phyloP scores from a whole-genome alignment of 2,888 invertebrate species.

The Dryocosmus kuriphilus region DNA sequence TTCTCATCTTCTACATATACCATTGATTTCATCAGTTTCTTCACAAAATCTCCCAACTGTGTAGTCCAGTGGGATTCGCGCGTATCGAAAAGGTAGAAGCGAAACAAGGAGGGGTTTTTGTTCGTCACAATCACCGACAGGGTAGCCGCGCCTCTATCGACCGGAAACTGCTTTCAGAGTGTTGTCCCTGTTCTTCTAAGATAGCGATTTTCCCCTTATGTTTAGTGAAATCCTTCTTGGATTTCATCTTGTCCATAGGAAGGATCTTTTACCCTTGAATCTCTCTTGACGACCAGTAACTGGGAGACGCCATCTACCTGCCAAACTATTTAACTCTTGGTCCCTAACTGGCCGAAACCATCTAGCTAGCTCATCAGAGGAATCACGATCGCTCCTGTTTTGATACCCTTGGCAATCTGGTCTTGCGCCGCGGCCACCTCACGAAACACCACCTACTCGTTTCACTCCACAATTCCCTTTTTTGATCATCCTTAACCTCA shows the following conservation, averaged over 20 bases:
- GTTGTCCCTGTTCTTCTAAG: conserved; percentile 9
- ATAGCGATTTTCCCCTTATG: neutral
- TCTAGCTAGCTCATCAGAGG: neutral
- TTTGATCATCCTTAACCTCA: neutral
- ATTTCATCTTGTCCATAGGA: neutral
- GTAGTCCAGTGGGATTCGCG: neutral
- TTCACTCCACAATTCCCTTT: conserved; percentile 17
- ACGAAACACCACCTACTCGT: conserved; percentile 13
- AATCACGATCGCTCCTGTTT: neutral
- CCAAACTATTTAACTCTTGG: conserved; percentile 16
- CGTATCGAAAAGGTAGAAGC: conserved; percentile 23
- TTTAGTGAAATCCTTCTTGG: neutral
- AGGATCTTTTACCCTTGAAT: neutral
- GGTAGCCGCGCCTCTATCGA: conserved; percentile 74
- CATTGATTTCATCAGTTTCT: conserved; percentile 41
- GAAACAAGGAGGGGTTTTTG: conserved; percentile 38
- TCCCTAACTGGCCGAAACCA: no score
- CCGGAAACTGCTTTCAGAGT: conserved; percentile 63
- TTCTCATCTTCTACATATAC: no score
- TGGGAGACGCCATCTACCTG: conserved; percentile 53
- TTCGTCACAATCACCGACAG: conserved; percentile 45
- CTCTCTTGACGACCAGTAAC: conserved; percentile 28
- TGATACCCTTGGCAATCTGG: neutral
- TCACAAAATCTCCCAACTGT: neutral
- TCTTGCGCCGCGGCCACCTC: conserved; percentile 20